phyloP scores from a whole-genome alignment of 2,797 vertebrate genomes.

The Tinamus major region DNA sequence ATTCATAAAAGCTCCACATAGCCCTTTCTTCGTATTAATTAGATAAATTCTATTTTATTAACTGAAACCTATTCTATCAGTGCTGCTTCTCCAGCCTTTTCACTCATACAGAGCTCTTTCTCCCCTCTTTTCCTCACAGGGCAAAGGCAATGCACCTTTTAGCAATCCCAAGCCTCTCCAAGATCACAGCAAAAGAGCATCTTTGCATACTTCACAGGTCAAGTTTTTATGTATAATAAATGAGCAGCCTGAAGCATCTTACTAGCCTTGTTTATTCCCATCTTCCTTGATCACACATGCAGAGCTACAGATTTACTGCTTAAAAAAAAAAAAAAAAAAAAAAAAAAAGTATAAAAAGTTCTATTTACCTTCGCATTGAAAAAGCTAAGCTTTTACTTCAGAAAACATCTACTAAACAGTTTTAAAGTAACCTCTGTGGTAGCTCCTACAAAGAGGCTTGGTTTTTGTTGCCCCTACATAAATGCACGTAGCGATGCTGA shows the following conservation, averaged over 20 bases:
- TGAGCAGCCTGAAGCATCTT: not conserved
- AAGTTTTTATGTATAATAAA: not conserved
- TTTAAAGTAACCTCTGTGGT: not conserved
- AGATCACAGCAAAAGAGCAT: not conserved
- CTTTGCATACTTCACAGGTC: not conserved
- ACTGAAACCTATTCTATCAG: not conserved
- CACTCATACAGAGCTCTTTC: not conserved
- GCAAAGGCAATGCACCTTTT: not conserved
- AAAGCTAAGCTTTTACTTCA: not conserved
- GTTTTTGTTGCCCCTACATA: not conserved
- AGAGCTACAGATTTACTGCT: not conserved
- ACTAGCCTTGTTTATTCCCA: not conserved
- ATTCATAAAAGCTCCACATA: not conserved
- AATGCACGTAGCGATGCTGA: not conserved
- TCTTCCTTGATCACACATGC: not conserved
- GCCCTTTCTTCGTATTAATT: not conserved
- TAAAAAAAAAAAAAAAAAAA: not conserved
- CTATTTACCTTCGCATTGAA: not conserved
- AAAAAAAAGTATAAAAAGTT: not conserved
- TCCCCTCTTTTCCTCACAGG: not conserved
- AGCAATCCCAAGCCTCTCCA: not conserved
- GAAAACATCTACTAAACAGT: not conserved
- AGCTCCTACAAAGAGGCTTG: not conserved
- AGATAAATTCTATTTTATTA: not conserved
- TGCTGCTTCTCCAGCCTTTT: not conserved